A percentile compares a stretch with the other conserved stretches of the same genome.
These are phyloP conservation scores for Prosapia bicincta DNA, from an alignment of 2,888 invertebrate species.

Conservation along the genomic window DNA sequence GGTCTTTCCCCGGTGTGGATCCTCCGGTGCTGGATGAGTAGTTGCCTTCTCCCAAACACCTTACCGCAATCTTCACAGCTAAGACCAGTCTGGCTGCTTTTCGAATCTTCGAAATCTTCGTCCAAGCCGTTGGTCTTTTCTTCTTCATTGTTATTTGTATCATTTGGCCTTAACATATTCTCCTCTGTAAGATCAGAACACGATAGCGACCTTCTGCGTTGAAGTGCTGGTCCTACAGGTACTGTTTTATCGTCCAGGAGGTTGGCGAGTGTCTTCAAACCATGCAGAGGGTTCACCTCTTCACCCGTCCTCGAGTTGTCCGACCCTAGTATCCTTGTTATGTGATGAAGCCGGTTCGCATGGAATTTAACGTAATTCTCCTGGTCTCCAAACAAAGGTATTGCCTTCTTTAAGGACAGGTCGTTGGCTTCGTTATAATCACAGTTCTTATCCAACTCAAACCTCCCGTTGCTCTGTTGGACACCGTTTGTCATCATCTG, in stretches of 20 bases:
- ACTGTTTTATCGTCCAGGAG: constrained; percentile 16
- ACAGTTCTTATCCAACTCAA: constrained; percentile 14
- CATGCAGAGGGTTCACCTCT: constrained; percentile 19
- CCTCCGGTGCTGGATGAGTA: constrained; percentile 29
- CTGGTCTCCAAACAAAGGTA: not conserved
- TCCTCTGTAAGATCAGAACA: constrained; percentile 21
- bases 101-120: not conserved
- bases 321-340: constrained; percentile 18
- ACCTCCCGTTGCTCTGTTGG: constrained; percentile 28
- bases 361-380: constrained; percentile 3
- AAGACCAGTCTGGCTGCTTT: constrained; percentile 11
- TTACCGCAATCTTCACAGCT: constrained; percentile 33
- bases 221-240: not conserved
- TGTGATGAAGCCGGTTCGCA: constrained; percentile 15
- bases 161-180: constrained; percentile 3
- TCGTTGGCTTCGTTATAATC: constrained; percentile 5
- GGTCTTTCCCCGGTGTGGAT: constrained; percentile 28
- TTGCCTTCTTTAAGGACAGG: not conserved
- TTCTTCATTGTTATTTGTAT: constrained; percentile 23
- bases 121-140: not conserved
- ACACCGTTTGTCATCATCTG: constrained; percentile 20
- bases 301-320: not conserved
- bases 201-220: constrained; percentile 15
- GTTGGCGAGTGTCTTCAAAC: constrained; percentile 20
- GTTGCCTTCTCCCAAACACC: constrained; percentile 29